Base-by-base conservation (phyloP, 1,140 invertebrate species). In the Drosophila ananassae region DNA sequence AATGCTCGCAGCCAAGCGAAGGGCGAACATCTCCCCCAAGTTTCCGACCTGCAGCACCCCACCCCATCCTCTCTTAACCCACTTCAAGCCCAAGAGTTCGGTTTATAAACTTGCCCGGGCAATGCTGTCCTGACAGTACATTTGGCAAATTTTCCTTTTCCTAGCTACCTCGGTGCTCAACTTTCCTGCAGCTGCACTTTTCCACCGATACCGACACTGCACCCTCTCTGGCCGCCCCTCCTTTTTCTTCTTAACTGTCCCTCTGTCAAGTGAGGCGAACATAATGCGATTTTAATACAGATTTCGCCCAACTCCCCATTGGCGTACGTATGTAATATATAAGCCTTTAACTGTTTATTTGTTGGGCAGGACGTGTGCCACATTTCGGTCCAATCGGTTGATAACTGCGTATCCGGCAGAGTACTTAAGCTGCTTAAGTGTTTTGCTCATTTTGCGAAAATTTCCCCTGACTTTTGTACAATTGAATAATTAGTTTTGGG, bases 201-300 rank as follows among this genome's bases (percentile, higher is more conserved):
- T 72, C 60, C 47, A 39, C 25, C 32, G 22, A 28, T 12, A 51
- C 21, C 34, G 24, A 12, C 4, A 50, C 44, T 39, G 28, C 30
- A 9, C 44, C 44, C 44, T 3, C 44, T 21, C 17, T 3, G 25
- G 25, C 25, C 13, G 7, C 21, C 57, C 6, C 48, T n/a, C 37
- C 50, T 39, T 24, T 37, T 37, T 52, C 3, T 13, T 54, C 48
- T 51, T 68, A 58, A 22, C 66, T 37, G 59, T 48, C 54, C 67
- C 78, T 64, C 68, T 87, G 78, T 78, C 78, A 87, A 85, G 82
- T 85, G 82, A 85, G 71, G 82, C 83, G 83, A 56, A 82, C 62
- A 66, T 85, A 85, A 87, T 87, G 74, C 83, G 82, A 85, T 85
- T 85, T 85, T 85, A 85, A 85, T 85, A 87, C 78, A 82, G 82